phyloP scores from a whole-genome alignment of 2,113 vertebrate species.

The Sminthopsis crassicaudata region DNA sequence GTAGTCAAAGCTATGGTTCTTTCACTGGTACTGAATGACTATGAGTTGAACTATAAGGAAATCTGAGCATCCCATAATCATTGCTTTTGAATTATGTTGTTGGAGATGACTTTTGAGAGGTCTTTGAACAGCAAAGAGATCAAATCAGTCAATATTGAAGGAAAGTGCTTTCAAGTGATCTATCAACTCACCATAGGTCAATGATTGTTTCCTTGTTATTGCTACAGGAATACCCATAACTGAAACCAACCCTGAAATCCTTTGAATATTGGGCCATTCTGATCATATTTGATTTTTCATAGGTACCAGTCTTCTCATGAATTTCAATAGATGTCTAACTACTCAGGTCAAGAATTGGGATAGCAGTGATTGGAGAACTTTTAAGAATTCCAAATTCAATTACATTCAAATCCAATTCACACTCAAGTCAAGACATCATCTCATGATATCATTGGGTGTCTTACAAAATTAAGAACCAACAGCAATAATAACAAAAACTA shows the following conservation, averaged over 20 bases:
- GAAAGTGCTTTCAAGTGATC: background rate
- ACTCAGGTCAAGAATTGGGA: background rate
- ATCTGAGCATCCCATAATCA: background rate
- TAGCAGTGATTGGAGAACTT: background rate
- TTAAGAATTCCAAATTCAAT: background rate
- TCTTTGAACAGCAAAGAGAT: background rate
- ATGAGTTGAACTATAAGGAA: background rate
- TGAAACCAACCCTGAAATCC: background rate
- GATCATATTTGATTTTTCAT: background rate
- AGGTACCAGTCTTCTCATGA: background rate
- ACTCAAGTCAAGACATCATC: too few relatives aligned
- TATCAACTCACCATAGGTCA: background rate
- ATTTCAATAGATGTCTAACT: background rate
- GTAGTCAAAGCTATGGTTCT: too few relatives aligned
- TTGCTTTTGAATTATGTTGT: background rate
- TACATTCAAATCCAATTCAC: background rate
- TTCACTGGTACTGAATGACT: background rate
- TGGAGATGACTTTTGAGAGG: too few relatives aligned
- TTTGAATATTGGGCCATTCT: background rate
- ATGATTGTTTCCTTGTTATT: background rate
- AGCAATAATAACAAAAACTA: background rate
- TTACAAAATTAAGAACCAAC: too few relatives aligned
- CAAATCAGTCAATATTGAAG: background rate
- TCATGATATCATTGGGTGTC: too few relatives aligned
- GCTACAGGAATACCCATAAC: background rate